Base-by-base conservation (phyloP, 2,888 invertebrate species). In the Cancer borealis region DNA sequence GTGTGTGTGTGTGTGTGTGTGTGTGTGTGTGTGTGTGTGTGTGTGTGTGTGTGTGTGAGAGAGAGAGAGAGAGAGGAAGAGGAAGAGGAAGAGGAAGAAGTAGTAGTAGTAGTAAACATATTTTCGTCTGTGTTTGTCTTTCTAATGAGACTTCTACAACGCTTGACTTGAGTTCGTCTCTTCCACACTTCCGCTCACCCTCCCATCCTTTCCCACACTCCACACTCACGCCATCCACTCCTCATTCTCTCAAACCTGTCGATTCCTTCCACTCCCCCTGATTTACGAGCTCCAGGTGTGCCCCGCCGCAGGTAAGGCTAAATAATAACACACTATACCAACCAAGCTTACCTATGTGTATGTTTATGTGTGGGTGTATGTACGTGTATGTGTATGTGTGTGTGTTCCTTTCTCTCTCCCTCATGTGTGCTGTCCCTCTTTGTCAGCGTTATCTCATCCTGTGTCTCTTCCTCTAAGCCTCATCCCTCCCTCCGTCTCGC, bases 301-400 rank as follows among this genome's bases (percentile, higher is more conserved):
- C 79, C 12, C 12, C 12, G 79, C 73, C 73, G 73, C 79, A 79
- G 79, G 79, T 79, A 79, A 79, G 73, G 73, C 73, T 73, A 21
- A n/a, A 21, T 73, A 26, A 73, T 73, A 26, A 73, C 73, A 21
- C 73, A 21, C 73, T 73, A n/a, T n/a, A n/a, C n/a, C 73, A 73
- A 73, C 73, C 14, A 4, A n/a, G n/a, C 73, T 73, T 73, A 21
- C 26, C 73, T 73, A 2, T 79, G 73, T 73, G 73, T 73, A 6
- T 73, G n/a, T 73, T 21, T 73, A 26, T 73, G 30, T 92, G 26
- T 79, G 47, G 79, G 46, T 92, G 73, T 92, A 79, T 92, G 46
- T 79, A 79, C 79, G 73, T 92, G 45, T 79, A 46, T 92, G 46
- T 92, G 73, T 92, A 39, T 92, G 73, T 73, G 45, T 45, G 73